These are phyloP conservation scores for Ruditapes philippinarum DNA, from an alignment of 1,140 invertebrate species.

Conservation along the genomic window DNA sequence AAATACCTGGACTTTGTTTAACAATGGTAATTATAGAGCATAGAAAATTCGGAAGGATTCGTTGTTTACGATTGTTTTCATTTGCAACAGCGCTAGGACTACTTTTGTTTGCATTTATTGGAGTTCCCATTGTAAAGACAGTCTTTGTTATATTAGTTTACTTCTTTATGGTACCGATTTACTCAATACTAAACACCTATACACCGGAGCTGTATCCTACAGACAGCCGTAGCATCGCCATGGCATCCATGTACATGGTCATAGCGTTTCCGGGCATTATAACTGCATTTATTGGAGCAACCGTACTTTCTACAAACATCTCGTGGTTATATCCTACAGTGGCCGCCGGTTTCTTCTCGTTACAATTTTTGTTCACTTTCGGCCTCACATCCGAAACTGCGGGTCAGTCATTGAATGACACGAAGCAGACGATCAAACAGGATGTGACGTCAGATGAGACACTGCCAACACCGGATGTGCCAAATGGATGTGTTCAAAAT, in stretches of 20 bases:
- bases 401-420: conserved; percentile 73
- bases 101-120: conserved; percentile 78
- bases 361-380: conserved; percentile 77
- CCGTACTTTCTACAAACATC: conserved; percentile 75
- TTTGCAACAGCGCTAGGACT: conserved; percentile 74
- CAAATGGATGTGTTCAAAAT: background rate
- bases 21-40: conserved; percentile 82
- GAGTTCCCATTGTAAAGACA: conserved; percentile 73
- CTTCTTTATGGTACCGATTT: conserved; percentile 84
- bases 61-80: conserved; percentile 80
- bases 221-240: conserved; percentile 77
- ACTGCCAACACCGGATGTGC: background rate
- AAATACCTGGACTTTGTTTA: conserved; percentile 81
- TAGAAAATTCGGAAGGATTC: conserved; percentile 79
- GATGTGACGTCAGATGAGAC: background rate
- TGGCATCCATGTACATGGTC: conserved; percentile 80
- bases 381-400: conserved; percentile 78
- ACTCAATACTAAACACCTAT: conserved; percentile 82
- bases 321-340: conserved; percentile 82
- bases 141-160: conserved; percentile 81
- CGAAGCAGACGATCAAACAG: background rate
- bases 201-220: conserved; percentile 84
- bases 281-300: conserved; percentile 81
- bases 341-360: conserved; percentile 76
- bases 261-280: conserved; percentile 80